phyloP scores from a whole-genome alignment of 2,113 vertebrate species.

The Bubalus kerabau region DNA sequence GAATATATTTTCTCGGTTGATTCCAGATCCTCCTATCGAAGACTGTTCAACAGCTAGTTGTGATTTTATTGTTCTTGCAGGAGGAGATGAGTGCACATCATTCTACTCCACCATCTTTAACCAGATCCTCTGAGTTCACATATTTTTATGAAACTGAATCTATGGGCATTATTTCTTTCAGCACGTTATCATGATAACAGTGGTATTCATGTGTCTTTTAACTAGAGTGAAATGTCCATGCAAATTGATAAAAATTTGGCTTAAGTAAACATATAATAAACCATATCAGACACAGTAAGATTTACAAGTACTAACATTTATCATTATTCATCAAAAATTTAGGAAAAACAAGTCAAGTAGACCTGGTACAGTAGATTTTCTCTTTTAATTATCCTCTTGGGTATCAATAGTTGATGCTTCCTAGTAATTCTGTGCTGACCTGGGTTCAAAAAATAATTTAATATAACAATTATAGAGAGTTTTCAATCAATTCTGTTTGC shows the following conservation, averaged over 20 bases:
- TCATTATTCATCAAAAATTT: background rate
- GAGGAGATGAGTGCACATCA: background rate
- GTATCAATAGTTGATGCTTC: background rate
- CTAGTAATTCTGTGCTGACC: background rate
- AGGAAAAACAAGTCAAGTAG: background rate
- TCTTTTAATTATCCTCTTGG: background rate
- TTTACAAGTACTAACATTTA: background rate
- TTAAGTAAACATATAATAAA: background rate
- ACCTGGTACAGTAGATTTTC: background rate
- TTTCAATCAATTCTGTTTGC: background rate
- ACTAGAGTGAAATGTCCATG: background rate
- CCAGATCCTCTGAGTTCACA: background rate
- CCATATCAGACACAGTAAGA: background rate
- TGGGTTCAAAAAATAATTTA: background rate
- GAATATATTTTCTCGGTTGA: background rate
- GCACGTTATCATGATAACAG: background rate
- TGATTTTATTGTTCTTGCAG: background rate
- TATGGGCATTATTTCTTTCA: background rate
- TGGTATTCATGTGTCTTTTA: background rate
- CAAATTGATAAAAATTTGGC: background rate
- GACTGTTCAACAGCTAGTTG: background rate
- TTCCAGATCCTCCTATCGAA: background rate
- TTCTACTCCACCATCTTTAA: background rate
- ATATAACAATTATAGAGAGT: background rate
- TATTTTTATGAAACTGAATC: background rate